Conservation (phyloP, 2,113 vertebrate genomes). For the Verasper variegatus region DNA sequence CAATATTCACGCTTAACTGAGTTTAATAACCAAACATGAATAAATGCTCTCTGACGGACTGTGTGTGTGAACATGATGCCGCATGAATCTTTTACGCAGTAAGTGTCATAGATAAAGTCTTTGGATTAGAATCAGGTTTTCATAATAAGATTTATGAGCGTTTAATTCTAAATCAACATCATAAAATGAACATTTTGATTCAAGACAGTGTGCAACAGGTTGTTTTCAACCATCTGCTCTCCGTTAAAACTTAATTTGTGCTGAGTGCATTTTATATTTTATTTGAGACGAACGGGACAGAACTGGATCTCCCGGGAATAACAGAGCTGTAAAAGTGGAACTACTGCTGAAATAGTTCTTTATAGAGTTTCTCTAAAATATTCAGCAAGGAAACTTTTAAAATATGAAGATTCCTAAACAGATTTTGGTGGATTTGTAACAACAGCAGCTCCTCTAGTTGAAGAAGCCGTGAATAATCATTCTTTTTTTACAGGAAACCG, state of each 20-base stretch:
- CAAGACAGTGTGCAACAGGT: not conserved
- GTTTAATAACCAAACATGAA: slow-evolving; percentile 20
- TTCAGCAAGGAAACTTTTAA: no score
- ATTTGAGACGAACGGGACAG: not conserved
- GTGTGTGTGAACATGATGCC: slow-evolving; percentile 9
- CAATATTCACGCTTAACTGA: slow-evolving; percentile 16
- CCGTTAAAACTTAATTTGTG: not conserved
- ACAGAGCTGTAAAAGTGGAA: not conserved
- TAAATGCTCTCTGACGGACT: slow-evolving; percentile 21
- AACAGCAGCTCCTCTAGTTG: no score
- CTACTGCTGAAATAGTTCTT: not conserved
- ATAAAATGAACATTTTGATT: slow-evolving; percentile 1
- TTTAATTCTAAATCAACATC: not conserved
- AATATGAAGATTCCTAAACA: no score
- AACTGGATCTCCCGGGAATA: no score
- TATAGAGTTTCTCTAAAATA: not conserved
- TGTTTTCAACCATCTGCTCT: not conserved
- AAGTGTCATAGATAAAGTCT: not conserved
- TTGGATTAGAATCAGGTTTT: not conserved
- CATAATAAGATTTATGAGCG: not conserved
- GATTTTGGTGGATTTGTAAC: no score
- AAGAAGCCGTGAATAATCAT: no score
- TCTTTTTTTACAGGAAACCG: no score
- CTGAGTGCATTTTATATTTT: not conserved
- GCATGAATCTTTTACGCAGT: not conserved